Evolutionary conservation across 2,888 invertebrate species (phyloP).

Genomic region (Leptinotarsa tumamoca): DNA sequence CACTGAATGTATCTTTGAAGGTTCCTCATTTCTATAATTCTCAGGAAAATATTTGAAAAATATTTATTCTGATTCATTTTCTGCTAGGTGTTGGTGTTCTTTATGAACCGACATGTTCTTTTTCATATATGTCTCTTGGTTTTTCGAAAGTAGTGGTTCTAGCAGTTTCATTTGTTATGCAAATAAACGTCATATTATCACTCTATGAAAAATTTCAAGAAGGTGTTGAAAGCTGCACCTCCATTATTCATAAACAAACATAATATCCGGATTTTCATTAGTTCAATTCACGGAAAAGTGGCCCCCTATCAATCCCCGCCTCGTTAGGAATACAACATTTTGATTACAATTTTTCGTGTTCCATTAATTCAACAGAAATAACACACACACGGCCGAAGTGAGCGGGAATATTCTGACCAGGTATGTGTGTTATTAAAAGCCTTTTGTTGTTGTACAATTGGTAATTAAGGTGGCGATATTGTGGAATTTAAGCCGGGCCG

Average conservation of each 20-base stretch:
- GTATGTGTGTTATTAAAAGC: slow-evolving; percentile 61
- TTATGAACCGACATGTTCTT: no score
- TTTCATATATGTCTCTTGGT: no score
- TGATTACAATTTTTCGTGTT: slow-evolving; percentile 48
- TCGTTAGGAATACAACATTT: slow-evolving; percentile 38
- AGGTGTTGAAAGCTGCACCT: neutral
- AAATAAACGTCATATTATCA: no score
- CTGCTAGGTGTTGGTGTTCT: no score
- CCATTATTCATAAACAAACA: neutral
- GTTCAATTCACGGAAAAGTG: slow-evolving; percentile 1
- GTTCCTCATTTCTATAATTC: no score
- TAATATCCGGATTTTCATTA: slow-evolving; percentile 17
- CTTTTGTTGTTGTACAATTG: slow-evolving; percentile 57
- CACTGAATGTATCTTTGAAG: no score
- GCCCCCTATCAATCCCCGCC: slow-evolving; percentile 6
- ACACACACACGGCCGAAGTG: slow-evolving; percentile 34
- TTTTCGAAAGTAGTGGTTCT: no score
- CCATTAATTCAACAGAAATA: slow-evolving; percentile 38
- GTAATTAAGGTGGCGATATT: slow-evolving; percentile 59
- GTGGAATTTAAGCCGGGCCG: slow-evolving; percentile 53
- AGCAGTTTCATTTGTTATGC: no score
- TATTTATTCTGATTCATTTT: no score
- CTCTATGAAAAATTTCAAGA: neutral
- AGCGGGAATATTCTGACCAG: slow-evolving; percentile 47
- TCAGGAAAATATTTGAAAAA: no score